Conservation (phyloP, 1,140 invertebrate species). For the Glomeris maerens region DNA sequence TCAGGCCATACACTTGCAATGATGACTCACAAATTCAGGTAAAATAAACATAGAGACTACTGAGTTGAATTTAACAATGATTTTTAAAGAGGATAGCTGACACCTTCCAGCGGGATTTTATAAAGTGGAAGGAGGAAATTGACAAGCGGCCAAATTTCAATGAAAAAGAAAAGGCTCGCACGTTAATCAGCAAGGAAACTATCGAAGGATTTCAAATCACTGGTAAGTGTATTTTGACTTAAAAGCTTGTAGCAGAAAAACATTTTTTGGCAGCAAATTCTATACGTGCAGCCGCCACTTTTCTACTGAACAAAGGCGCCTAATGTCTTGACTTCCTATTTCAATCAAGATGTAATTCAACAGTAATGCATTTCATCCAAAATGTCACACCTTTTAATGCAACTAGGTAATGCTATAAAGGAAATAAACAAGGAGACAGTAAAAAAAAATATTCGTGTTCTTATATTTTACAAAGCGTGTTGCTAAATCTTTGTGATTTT, state of each 20-base stretch:
- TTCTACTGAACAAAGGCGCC: neutral
- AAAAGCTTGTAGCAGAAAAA: neutral
- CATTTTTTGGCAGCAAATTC: neutral
- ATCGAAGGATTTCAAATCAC: conserved; percentile 4
- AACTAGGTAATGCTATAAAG: neutral
- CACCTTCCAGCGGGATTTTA: neutral
- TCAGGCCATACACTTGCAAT: neutral
- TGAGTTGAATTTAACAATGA: neutral
- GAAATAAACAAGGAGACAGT: neutral
- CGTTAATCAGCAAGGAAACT: conserved; percentile 2
- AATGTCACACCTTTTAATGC: neutral
- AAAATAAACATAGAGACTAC: neutral
- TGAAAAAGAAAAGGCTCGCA: neutral
- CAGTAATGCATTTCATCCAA: neutral
- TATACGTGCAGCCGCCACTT: neutral
- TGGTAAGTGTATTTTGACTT: neutral
- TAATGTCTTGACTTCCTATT: neutral
- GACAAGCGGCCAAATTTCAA: neutral
- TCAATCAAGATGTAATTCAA: conserved; percentile 3
- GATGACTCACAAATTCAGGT: conserved; percentile 3
- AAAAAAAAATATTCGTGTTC: neutral
- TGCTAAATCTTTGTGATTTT: too few relatives aligned
- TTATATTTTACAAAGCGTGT: too few relatives aligned
- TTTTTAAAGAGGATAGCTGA: conserved; percentile 7
- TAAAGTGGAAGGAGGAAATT: conserved; percentile 1